Base-by-base conservation (phyloP, 2,113 vertebrate species). In the Rhinoptilus africanus region DNA sequence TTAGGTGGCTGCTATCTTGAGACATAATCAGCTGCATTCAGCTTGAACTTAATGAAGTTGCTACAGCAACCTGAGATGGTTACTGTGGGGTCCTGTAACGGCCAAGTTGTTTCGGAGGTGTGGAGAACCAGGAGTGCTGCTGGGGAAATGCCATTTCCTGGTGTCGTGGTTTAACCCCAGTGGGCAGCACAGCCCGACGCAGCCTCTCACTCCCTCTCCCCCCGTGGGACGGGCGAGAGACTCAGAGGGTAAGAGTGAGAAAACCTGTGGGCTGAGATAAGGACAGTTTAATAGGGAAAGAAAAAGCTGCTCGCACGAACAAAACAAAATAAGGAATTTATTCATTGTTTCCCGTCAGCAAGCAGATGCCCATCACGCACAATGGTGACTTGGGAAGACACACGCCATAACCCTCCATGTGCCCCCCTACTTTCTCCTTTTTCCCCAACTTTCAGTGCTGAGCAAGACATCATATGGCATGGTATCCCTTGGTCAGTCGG, bases 21-120 rank as follows among this genome's bases (percentile, higher is more conserved):
- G 97, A 98, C 80, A 92, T 97, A 97, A 98, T 98, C 98, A 98
- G 91, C 93, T 96, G 84, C 34, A 57, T 96, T 97, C 96, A 89
- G 79, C 43, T 87, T 69, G 72, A 77, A 88, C 57, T 89, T 97
- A 96, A 96, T 96, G 78, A 86, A 77, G 94, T 97, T 98, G 97
- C 97, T 97, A 97, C 97, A 97, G 97, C 89, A 97, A 97, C 95
- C 71, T 77, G 93, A 92, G 79, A 73, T 67, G 77, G 85, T 83
- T 93, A 85, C 30, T 60, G 94, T 69, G 53, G 53, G 81, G 79
- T 81, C 91, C 95, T 80, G 41, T 51, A 91, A 59, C 4, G 7
- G 48, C 28, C 21, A 75, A 81, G 51, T 86, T 82, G 26, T 89
- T 72, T 71, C 68, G 53, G 83, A 86, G 64, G 35, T 54, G 84